These are phyloP conservation scores for Polydrusus tereticollis DNA, from an alignment of 2,888 invertebrate genomes.

Conservation along the genomic window DNA sequence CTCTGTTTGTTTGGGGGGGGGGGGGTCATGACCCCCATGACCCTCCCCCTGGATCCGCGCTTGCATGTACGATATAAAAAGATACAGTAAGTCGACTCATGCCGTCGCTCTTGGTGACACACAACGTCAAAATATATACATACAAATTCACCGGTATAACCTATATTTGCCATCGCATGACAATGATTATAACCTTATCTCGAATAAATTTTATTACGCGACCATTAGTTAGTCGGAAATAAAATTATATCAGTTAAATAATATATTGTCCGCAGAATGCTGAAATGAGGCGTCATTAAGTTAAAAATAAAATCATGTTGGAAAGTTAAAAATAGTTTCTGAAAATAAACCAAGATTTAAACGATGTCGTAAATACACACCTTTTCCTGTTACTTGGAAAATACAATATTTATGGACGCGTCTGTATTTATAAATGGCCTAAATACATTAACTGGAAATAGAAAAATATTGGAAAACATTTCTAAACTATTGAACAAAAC, in stretches of 20 bases:
- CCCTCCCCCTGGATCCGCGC: too few species aligned
- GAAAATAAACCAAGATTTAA: conserved; percentile 18
- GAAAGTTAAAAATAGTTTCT: conserved; percentile 16
- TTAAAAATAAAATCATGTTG: background rate
- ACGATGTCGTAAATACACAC: background rate
- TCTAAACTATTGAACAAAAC: background rate
- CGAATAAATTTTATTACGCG: too few species aligned
- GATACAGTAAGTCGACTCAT: too few species aligned
- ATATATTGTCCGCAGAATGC: background rate
- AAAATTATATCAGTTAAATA: background rate
- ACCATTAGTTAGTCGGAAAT: too few species aligned
- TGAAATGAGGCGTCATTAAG: background rate
- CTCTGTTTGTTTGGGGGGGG: too few species aligned
- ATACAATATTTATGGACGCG: background rate
- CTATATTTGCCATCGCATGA: too few species aligned
- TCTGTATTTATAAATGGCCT: background rate
- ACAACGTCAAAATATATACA: too few species aligned
- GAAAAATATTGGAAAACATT: background rate
- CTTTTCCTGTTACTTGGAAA: background rate
- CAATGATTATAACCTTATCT: too few species aligned
- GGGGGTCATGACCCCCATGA: too few species aligned
- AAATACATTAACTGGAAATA: background rate
- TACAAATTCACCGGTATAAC: too few species aligned
- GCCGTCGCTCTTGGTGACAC: too few species aligned
- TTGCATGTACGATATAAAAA: too few species aligned